Conservation (phyloP, 2,888 invertebrate genomes). For the Nipponacmea schrenckii region DNA sequence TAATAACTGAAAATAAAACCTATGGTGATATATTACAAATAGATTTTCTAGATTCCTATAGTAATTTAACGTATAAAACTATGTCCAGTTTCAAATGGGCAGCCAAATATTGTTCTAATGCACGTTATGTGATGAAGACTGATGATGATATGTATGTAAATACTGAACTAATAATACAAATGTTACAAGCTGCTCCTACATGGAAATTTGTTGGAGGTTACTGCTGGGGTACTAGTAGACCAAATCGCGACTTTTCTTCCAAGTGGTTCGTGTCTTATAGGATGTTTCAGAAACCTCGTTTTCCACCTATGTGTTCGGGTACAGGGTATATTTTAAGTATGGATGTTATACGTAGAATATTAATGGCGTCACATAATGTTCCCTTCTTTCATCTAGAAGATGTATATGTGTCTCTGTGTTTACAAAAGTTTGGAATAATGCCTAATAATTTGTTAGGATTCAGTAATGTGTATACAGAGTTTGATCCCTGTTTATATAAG, state of each 20-base stretch:
- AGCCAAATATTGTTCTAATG: slow-evolving; percentile 34
- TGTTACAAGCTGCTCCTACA: slow-evolving; percentile 39
- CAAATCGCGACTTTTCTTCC: slow-evolving; percentile 40
- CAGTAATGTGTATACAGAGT: slow-evolving; percentile 35
- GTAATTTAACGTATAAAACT: slow-evolving; percentile 53
- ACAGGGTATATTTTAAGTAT: slow-evolving; percentile 50
- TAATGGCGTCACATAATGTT: slow-evolving; percentile 40
- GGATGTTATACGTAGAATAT: slow-evolving; percentile 36
- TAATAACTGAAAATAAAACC: slow-evolving; percentile 31
- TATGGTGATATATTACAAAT: slow-evolving; percentile 44
- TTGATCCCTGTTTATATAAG: slow-evolving; percentile 41
- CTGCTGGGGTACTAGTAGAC: slow-evolving; percentile 49
- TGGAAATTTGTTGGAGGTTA: slow-evolving; percentile 44
- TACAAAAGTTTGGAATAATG: slow-evolving; percentile 35
- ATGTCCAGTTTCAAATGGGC: slow-evolving; percentile 46
- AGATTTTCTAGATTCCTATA: slow-evolving; percentile 47
- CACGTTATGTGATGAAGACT: slow-evolving; percentile 57
- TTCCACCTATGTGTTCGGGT: slow-evolving; percentile 43
- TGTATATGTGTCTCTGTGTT: slow-evolving; percentile 52
- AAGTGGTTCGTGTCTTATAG: slow-evolving; percentile 53
- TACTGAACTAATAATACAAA: slow-evolving; percentile 41
- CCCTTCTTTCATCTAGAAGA: slow-evolving; percentile 58
- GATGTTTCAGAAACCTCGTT: slow-evolving; percentile 29
- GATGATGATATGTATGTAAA: slow-evolving; percentile 56
- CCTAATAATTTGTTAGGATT: slow-evolving; percentile 43